Percentiles rank a stretch among this genome's conserved stretches.
These are phyloP conservation scores for Paradisaea rubra DNA, from an alignment of 2,113 vertebrate genomes.

Conservation along the genomic window DNA sequence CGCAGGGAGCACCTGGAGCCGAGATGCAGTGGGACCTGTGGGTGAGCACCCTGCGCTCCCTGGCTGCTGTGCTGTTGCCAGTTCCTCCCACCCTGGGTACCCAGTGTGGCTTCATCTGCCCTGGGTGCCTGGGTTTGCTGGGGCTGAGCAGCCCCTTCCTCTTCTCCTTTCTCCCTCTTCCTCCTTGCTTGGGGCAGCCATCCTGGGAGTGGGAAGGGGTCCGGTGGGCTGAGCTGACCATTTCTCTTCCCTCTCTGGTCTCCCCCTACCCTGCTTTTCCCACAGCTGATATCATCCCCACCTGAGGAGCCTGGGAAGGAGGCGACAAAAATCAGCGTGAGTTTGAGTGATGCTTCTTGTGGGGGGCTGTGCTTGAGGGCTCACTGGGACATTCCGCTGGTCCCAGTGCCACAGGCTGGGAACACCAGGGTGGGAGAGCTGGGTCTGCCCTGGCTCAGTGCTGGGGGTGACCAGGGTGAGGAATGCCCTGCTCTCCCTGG, in stretches of 20 bases:
- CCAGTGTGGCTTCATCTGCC: not conserved
- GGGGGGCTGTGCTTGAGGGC: not conserved
- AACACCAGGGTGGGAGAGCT: accelerated
- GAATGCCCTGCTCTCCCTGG: not conserved
- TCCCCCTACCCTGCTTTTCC: not conserved
- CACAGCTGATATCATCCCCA: conserved; percentile 76
- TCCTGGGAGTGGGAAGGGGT: not conserved
- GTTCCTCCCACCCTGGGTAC: accelerated
- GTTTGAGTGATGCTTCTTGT: conserved; percentile 58
- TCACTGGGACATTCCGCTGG: not conserved
- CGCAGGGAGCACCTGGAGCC: not conserved
- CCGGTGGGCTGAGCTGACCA: not conserved
- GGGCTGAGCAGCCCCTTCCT: not conserved
- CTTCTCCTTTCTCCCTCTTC: not conserved
- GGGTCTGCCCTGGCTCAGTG: not conserved
- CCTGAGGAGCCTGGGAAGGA: conserved; percentile 82
- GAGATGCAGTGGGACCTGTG: not conserved
- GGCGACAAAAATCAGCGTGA: conserved; percentile 95
- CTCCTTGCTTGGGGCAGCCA: not conserved
- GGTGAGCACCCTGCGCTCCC: accelerated
- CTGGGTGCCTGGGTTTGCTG: not conserved
- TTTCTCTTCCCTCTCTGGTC: not conserved
- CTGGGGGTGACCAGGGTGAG: not conserved
- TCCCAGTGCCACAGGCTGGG: not conserved
- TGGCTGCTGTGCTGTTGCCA: not conserved